Base-by-base conservation (phyloP, 1,140 invertebrate species). In the Pseudomyrmex cubaensis region DNA sequence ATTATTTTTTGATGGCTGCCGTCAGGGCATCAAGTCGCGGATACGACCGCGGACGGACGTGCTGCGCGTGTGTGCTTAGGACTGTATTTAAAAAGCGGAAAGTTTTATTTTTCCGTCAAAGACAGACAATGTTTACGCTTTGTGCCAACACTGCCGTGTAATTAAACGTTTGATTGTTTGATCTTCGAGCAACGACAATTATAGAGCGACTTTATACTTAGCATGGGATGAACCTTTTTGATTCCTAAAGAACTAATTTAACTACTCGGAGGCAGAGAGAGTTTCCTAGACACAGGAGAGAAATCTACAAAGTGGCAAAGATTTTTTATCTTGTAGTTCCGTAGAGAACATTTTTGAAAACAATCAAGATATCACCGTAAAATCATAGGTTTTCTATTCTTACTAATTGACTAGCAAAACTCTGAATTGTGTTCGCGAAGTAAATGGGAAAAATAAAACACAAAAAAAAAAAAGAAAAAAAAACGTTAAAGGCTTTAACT, bases 91-190 rank as follows among this genome's bases (percentile, higher is more conserved):
- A 56, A 56, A 35, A 66, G 73, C 77, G 62, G 56, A 83, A 35
- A 35, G 35, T 35, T 56, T 75, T 17, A 56, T 74, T 82, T n/a
- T 63, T 83, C 76, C 54, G 22, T 70, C 15, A 80, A 80, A 83
- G 73, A 82, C 70, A 77, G 74, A 50, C 72, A 83, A 50, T 59
- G 15, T 88, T 80, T 89, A 89, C 84, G 80, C 74, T 89, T 86
- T 57, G 66, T 89, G 75, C 82, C 82, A 89, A 89, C 88, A 89
- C 88, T 89, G 88, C 88, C 88, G 85, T 75, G 74, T 57, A 78
- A 89, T 83, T 74, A 73, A 75, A 83, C 56, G 67, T 56, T 35
- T 61, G 64, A 70, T 80, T 57, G 52, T 72, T 78, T 73, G 52
- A 69, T 86, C 59, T 72, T 59, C 44, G 83, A 64, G 57, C 67